A percentile compares a stretch with the other conserved stretches of the same genome.
These are phyloP conservation scores for Platycnemis pennipes DNA, from an alignment of 2,888 invertebrate species.

Conservation along the genomic window DNA sequence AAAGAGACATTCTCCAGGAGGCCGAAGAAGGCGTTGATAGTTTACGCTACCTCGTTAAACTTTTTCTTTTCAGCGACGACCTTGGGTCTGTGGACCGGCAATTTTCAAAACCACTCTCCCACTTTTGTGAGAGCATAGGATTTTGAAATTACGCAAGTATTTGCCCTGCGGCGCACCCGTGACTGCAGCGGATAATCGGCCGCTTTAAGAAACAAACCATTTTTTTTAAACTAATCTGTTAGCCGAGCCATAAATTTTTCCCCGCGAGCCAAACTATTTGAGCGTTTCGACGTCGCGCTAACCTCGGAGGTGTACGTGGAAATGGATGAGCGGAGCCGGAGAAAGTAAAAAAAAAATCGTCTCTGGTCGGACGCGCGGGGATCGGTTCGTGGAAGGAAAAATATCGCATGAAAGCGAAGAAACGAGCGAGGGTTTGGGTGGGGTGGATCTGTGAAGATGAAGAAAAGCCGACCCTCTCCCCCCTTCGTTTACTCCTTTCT, in stretches of 20 bases:
- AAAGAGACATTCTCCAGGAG: neutral
- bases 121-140: neutral
- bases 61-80: neutral
- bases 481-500: neutral
- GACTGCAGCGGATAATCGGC: neutral
- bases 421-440: neutral
- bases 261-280: constrained; percentile 35
- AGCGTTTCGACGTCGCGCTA: constrained; percentile 14
- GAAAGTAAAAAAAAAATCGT: neutral
- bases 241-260: neutral
- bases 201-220: neutral
- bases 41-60: neutral
- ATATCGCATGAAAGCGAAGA: neutral
- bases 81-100: neutral
- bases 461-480: neutral
- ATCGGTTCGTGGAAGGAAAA: neutral
- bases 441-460: neutral
- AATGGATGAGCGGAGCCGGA: neutral
- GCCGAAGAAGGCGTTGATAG: neutral
- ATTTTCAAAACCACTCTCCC: neutral
- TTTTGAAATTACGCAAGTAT: constrained; percentile 14
- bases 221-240: neutral
- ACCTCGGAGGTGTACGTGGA: neutral
- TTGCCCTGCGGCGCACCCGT: neutral
- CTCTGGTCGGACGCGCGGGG: neutral